These are phyloP conservation scores for Gambelia wislizenii DNA, from an alignment of 2,797 vertebrate species.

Conservation along the genomic window DNA sequence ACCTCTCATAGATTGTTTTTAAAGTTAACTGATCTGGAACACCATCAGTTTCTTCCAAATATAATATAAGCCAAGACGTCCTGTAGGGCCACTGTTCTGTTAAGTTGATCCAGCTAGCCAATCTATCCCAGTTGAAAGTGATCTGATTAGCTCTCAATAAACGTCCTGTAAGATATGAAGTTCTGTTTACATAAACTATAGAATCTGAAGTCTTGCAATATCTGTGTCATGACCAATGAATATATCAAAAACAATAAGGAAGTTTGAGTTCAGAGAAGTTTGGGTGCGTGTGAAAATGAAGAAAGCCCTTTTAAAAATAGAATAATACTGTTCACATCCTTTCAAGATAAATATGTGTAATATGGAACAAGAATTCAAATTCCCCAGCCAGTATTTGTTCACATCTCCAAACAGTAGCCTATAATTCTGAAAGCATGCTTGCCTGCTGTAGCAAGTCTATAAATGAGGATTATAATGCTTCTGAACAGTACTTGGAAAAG, in stretches of 20 bases:
- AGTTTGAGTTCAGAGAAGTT: background rate
- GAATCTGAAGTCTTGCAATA: background rate
- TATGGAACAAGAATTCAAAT: conserved; percentile 31
- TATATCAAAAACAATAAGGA: background rate
- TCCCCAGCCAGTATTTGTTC: background rate
- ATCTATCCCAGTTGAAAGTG: conserved; percentile 94
- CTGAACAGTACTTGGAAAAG: too few species aligned
- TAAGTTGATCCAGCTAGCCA: conserved; percentile 98
- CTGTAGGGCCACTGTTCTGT: conserved; percentile 98
- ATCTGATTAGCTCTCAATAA: conserved; percentile 97
- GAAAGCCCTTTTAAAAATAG: background rate
- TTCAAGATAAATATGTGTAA: background rate
- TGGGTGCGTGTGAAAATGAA: background rate
- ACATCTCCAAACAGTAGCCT: background rate
- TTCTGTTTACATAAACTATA: background rate
- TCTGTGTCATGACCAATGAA: background rate
- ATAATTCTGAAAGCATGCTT: background rate
- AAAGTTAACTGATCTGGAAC: conserved; percentile 90
- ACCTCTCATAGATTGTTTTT: conserved; percentile 96
- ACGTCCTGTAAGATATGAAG: conserved; percentile 78
- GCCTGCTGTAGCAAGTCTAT: background rate
- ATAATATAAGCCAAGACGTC: conserved; percentile 95
- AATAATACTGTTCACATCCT: background rate
- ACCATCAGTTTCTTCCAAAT: conserved; percentile 92
- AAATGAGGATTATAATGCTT: background rate